Evolutionary conservation across 1,140 invertebrate genomes (phyloP).

Genomic region (Sitophilus oryzae): DNA sequence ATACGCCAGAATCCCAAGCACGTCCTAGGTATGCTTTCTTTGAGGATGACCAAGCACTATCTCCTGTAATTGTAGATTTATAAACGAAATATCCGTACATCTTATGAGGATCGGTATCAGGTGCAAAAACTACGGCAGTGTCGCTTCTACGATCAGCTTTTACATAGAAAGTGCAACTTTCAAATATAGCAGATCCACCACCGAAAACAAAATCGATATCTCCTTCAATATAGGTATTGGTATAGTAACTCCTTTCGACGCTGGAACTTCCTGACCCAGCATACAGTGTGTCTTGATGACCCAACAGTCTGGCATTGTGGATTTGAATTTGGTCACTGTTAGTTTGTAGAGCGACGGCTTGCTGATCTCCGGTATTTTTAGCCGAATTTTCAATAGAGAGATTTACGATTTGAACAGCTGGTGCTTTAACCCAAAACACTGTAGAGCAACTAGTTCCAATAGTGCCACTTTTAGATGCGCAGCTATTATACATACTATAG

Average conservation of each 20-base stretch:
- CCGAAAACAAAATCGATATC: slow-evolving; percentile 18
- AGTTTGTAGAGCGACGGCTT: slow-evolving; percentile 9
- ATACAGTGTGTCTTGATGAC: slow-evolving; percentile 14
- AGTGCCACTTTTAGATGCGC: slow-evolving; percentile 2
- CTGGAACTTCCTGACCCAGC: neutral
- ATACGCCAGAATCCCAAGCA: slow-evolving; percentile 5
- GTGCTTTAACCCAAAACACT: slow-evolving; percentile 1
- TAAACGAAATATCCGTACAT: slow-evolving; percentile 9
- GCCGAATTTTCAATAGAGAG: slow-evolving; percentile 6
- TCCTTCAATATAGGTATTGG: slow-evolving; percentile 12
- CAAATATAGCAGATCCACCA: slow-evolving; percentile 4
- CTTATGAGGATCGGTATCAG: slow-evolving; percentile 1
- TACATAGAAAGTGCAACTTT: neutral
- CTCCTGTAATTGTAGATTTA: slow-evolving; percentile 8
- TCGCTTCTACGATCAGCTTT: neutral
- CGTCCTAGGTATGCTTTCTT: slow-evolving; percentile 3
- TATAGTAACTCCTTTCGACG: slow-evolving; percentile 1
- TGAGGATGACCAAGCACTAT: slow-evolving; percentile 1
- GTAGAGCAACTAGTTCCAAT: slow-evolving; percentile 12
- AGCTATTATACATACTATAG: slow-evolving; percentile 5
- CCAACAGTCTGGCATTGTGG: neutral
- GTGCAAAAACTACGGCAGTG: slow-evolving; percentile 10
- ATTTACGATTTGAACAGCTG: neutral
- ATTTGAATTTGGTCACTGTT: slow-evolving; percentile 6
- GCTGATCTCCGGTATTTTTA: neutral